These are phyloP conservation scores for Pyrochroa serraticornis DNA, from an alignment of 2,888 invertebrate genomes.

Conservation along the genomic window DNA sequence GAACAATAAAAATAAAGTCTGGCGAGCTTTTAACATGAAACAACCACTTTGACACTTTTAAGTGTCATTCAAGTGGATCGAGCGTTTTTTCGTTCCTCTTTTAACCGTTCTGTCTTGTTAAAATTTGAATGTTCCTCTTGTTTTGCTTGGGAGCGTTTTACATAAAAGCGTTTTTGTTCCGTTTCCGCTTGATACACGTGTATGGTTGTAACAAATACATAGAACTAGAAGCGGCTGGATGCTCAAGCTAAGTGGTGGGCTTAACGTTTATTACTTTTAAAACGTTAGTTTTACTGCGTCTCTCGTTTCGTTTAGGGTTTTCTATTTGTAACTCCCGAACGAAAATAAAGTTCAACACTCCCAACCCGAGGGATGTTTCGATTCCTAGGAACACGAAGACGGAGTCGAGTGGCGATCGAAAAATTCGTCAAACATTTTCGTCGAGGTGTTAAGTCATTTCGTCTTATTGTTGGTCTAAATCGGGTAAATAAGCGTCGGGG, in stretches of 20 bases:
- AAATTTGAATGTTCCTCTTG: conserved; percentile 27
- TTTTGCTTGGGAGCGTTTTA: conserved; percentile 15
- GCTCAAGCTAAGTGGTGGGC: conserved; percentile 14
- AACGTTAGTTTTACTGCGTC: conserved; percentile 7
- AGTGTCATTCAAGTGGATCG: conserved; percentile 27
- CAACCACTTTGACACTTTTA: conserved; percentile 31
- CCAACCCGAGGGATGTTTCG: too few species aligned
- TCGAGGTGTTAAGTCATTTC: too few species aligned
- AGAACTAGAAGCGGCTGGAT: conserved; percentile 8
- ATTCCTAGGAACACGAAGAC: too few species aligned
- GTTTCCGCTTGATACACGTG: conserved; percentile 21
- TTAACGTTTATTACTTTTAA: conserved; percentile 22
- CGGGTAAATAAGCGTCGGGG: too few species aligned
- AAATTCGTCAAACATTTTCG: too few species aligned
- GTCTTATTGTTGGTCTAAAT: too few species aligned
- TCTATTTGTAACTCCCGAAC: too few species aligned
- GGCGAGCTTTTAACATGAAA: conserved; percentile 29
- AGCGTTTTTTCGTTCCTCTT: conserved; percentile 15
- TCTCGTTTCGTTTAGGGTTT: conserved; percentile 4
- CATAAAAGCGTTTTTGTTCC: conserved; percentile 23
- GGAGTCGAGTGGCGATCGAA: too few species aligned
- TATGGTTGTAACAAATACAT: conserved; percentile 20
- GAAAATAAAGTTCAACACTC: too few species aligned
- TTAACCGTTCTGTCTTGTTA: conserved; percentile 21
- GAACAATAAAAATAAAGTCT: conserved; percentile 27